phyloP scores from a whole-genome alignment of 2,888 invertebrate species.

The Digitonthophagus gazella region DNA sequence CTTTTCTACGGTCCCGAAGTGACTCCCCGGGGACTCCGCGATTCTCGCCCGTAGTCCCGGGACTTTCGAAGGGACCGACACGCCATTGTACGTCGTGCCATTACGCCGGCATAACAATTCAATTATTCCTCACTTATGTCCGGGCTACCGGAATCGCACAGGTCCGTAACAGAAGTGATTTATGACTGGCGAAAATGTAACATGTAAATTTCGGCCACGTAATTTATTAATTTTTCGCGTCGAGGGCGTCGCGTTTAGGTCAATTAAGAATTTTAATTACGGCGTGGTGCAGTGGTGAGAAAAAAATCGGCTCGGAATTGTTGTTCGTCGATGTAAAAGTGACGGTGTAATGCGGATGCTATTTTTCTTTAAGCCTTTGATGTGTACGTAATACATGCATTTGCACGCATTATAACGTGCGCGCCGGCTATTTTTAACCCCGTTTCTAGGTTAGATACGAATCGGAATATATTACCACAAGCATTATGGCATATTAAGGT shows the following conservation, averaged over 20 bases:
- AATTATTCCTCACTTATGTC: neutral
- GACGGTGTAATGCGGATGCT: neutral
- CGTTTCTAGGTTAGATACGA: neutral
- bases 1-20: conserved; percentile 10
- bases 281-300: no score
- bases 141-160: neutral
- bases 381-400: neutral
- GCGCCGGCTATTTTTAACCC: neutral
- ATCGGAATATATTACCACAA: neutral
- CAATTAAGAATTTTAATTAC: neutral
- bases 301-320: no score
- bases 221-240: no score
- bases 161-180: neutral
- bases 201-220: neutral
- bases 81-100: neutral
- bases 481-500: neutral
- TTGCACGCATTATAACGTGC: neutral
- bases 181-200: neutral
- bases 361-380: neutral
- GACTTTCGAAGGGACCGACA: neutral
- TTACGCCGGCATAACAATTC: neutral
- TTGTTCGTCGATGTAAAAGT: neutral
- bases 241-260: no score
- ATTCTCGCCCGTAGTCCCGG: conserved; percentile 1
- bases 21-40: conserved; percentile 8